These are phyloP conservation scores for Brachionus manjavacas DNA, from an alignment of 1,140 invertebrate species.

Conservation along the genomic window DNA sequence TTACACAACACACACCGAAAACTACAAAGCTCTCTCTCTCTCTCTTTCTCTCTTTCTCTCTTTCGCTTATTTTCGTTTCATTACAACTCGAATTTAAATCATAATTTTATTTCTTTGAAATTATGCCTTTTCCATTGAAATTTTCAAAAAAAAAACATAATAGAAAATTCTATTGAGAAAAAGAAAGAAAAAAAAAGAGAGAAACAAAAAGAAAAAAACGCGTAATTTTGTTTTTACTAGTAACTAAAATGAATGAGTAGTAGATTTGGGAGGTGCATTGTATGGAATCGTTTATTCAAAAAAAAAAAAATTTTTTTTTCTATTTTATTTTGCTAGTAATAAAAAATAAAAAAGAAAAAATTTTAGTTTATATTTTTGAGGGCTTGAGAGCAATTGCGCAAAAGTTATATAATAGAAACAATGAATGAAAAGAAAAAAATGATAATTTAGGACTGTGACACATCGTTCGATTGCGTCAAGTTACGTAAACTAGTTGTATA, in stretches of 20 bases:
- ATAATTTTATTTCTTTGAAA: constrained; percentile 37
- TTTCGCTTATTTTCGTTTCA: background rate
- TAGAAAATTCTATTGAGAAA: background rate
- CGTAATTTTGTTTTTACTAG: background rate
- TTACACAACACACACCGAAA: background rate
- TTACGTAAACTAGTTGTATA: background rate
- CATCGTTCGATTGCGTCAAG: constrained; percentile 23
- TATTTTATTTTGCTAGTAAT: background rate
- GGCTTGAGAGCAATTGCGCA: constrained; percentile 4
- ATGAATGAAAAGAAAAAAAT: background rate
- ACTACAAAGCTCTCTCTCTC: background rate
- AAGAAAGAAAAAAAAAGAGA: background rate
- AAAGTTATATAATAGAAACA: constrained; percentile 28
- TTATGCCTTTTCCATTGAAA: background rate
- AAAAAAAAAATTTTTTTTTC: background rate
- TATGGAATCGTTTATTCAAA: background rate
- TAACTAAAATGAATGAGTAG: background rate
- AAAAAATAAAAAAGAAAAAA: background rate
- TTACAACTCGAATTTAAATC: constrained; percentile 1
- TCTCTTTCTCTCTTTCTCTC: background rate
- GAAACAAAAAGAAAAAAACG: background rate
- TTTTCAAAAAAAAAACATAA: background rate
- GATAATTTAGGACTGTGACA: constrained; percentile 17
- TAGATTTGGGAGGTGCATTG: background rate
- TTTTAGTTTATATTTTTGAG: background rate